Evolutionary conservation across 2,113 vertebrate species (phyloP), one percentile per base, ranked within the genome.

Genomic region (Cepphus grylle): DNA sequence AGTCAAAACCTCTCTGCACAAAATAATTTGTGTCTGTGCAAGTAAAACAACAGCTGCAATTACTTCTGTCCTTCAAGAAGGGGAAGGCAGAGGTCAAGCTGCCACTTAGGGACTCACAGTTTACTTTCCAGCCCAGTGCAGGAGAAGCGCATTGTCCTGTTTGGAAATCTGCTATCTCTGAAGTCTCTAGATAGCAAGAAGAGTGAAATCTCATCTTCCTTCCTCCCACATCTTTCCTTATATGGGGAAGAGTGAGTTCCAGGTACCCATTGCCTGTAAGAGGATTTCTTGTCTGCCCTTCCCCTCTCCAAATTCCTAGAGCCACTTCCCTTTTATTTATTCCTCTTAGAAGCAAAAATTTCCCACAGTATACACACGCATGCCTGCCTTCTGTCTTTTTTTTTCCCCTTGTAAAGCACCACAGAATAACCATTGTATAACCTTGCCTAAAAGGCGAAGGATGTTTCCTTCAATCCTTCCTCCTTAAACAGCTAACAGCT

Each of bases 401-500:
- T 18, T 38, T 40, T 6, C 4, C 8, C 4, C 7, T 32, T 71
- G 8, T 13, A 69, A 88, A 40, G 55, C 15, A 55, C 16, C 36
- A 47, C 16, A 67, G 21, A 92, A 43, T 5, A 92, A 82, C 17
- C n/a, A 8, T 14, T 52, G 5, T 21, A 59, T 56, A 40, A 94
- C 17, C 59, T 78, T 27, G 12, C 27, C 69, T 86, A 49, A 79
- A 95, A 81, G 43, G 30, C 42, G 86, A 80, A 93, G 34, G 61
- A 85, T 15, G 18, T 43, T 65, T 87, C 50, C 49, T 79, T 72
- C 81, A 92, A 53, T 53, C 73, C 32, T 25, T 84, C 40, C 34
- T 58, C 26, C 56, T 92, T 84, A 79, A 88, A 87, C 43, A 95
- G 40, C 56, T 79, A 94, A 94, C 91, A 94, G 93, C 93, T 77